Evolutionary conservation across 2,888 invertebrate genomes (phyloP), one percentile per base, ranked within the genome.

Genomic region (Diadegma fenestrale): DNA sequence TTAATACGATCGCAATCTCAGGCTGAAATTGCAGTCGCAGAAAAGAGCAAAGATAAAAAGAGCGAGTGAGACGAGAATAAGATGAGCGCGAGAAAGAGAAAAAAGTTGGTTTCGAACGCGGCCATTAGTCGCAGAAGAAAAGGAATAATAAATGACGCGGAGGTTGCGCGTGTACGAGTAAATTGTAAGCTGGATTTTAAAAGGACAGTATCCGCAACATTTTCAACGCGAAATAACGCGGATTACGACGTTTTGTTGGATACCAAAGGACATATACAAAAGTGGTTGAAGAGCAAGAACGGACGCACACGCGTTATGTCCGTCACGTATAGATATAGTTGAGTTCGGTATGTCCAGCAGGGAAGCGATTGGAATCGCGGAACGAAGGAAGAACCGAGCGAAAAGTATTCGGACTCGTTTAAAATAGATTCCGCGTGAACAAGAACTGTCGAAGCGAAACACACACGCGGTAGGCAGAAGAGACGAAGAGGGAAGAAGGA

Each of bases 351-450:
- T 64, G 64, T 77, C 54, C 30, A 37, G n/a, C 33, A 30, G 37
- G 37, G 68, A 30, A 71, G 64, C 83, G 85, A 86, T 86, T 73
- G 83, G 85, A 86, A 86, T 86, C 85, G 85, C 83, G 80, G 68
- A 83, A 86, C 83, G 83, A 69, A 69, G 83, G 82, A 83, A 86
- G 71, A 83, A 86, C 80, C 80, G 73, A 84, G 86, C 80, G 78
- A 87, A 84, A 85, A 88, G 87, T 82, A 88, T 87, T 87, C 83
- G 82, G 84, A 87, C 87, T 88, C 83, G 88, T 87, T 88, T 88
- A 84, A 88, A 88, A 88, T 87, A 88, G 88, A 88, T 87, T 88
- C 87, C 86, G 82, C 84, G 86, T 85, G 86, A 84, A 80, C 82
- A 82, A 87, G 87, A 88, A 86, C 84, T 84, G 82, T 71, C 72